These are phyloP conservation scores for Amitus sp. DNA, from an alignment of 2,888 invertebrate species.

Conservation along the genomic window DNA sequence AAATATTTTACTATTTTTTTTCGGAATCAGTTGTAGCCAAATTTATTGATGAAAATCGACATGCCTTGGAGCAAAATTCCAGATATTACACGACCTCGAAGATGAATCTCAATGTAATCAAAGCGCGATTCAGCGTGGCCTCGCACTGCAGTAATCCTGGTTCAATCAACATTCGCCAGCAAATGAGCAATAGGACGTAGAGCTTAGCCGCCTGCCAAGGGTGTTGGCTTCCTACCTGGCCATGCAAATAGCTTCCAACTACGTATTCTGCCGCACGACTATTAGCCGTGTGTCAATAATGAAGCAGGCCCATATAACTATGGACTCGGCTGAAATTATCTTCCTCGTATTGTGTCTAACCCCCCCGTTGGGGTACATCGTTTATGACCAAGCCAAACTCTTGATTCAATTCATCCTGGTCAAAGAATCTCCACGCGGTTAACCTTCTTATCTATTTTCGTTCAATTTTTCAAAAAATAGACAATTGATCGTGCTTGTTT, in stretches of 20 bases:
- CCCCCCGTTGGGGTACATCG: neutral
- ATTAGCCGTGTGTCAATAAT: conserved; percentile 65
- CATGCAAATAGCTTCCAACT: conserved; percentile 27
- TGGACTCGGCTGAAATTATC: conserved; percentile 58
- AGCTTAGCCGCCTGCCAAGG: conserved; percentile 24
- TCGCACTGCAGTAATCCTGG: conserved; percentile 5
- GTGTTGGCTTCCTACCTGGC: conserved; percentile 34
- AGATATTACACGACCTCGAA: neutral
- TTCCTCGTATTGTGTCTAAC: conserved; percentile 49
- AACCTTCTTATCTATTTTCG: neutral
- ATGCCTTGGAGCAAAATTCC: neutral
- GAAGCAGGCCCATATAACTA: conserved; percentile 58
- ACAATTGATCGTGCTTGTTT: conserved; percentile 13
- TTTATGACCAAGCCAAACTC: neutral
- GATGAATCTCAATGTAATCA: conserved; percentile 12
- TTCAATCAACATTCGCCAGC: conserved; percentile 51
- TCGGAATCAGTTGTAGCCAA: neutral
- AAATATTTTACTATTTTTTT: neutral
- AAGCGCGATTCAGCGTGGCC: conserved; percentile 1
- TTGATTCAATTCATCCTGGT: neutral
- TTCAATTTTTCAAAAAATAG: neutral
- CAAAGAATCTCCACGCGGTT: neutral
- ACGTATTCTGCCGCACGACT: conserved; percentile 58
- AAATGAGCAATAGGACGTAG: conserved; percentile 51
- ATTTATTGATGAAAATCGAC: neutral